Percentiles rank a stretch among this genome's conserved stretches.
Conservation (phyloP, 2,113 vertebrate genomes). For the Aplodontia rufa region DNA sequence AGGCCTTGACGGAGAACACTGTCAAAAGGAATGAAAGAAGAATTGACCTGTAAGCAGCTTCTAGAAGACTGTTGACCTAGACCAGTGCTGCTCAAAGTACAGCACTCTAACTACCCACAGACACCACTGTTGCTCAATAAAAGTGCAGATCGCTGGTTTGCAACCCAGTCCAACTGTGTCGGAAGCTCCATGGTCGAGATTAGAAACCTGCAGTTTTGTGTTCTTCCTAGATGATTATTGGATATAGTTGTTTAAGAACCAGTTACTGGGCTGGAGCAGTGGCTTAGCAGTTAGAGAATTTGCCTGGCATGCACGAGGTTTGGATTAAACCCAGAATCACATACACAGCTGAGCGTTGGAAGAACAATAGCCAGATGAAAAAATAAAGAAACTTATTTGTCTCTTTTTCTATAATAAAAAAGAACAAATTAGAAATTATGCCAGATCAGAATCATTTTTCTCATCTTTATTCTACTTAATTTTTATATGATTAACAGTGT, state of each 20-base stretch:
- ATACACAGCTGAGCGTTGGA: too few species aligned
- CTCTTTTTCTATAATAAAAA: too few species aligned
- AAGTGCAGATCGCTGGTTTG: not conserved
- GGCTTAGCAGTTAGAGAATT: too few species aligned
- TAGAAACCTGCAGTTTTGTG: not conserved
- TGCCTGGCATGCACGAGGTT: too few species aligned
- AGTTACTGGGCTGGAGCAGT: too few species aligned
- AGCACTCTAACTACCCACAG: not conserved
- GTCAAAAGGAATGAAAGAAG: slow-evolving; percentile 65
- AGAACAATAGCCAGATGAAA: too few species aligned
- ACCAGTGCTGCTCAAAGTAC: not conserved
- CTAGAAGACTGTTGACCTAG: not conserved
- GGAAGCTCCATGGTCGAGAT: not conserved
- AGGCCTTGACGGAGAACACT: slow-evolving; percentile 66
- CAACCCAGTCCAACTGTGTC: not conserved
- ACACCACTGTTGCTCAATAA: not conserved
- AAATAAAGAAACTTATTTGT: too few species aligned
- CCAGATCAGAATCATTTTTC: not conserved
- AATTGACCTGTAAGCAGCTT: slow-evolving; percentile 70
- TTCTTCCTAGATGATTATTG: not conserved
- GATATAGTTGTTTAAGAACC: not conserved
- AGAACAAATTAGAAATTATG: too few species aligned
- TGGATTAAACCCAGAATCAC: too few species aligned
- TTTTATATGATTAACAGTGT: not conserved
- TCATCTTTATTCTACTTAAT: not conserved